phyloP scores from a whole-genome alignment of 1,140 invertebrate species.

The Drosophila lini region DNA sequence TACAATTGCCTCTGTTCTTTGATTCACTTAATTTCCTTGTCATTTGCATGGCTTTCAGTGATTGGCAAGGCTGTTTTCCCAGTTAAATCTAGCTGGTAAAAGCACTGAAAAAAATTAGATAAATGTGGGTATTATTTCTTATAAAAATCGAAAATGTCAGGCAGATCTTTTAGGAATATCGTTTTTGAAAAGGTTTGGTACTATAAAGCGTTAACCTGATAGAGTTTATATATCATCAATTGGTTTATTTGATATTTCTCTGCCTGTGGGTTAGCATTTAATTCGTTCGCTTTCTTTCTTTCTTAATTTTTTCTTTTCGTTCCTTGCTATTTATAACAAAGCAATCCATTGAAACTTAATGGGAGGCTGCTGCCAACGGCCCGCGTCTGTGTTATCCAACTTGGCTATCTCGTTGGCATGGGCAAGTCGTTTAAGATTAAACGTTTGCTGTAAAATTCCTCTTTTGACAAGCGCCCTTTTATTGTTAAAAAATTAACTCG shows the following conservation, averaged over 20 bases:
- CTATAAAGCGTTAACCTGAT: neutral
- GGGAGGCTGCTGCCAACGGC: slow-evolving; percentile 17
- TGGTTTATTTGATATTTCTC: neutral
- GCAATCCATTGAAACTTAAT: slow-evolving; percentile 49
- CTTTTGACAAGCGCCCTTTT: slow-evolving; percentile 75
- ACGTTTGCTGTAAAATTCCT: slow-evolving; percentile 70
- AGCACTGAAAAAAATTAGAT: neutral
- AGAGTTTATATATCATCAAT: neutral
- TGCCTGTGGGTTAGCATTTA: slow-evolving; percentile 4
- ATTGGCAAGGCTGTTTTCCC: slow-evolving; percentile 5
- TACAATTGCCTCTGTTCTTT: slow-evolving; percentile 26
- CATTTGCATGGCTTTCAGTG: slow-evolving; percentile 39
- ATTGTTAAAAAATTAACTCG: slow-evolving; percentile 81
- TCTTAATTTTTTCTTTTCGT: neutral
- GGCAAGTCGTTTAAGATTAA: slow-evolving; percentile 75
- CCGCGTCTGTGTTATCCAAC: slow-evolving; percentile 29
- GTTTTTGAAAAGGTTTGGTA: neutral
- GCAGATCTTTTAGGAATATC: neutral
- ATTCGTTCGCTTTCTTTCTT: slow-evolving; percentile 8
- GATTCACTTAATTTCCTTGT: slow-evolving; percentile 47
- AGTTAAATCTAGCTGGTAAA: slow-evolving; percentile 1
- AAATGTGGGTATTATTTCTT: neutral
- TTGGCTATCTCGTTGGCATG: slow-evolving; percentile 27
- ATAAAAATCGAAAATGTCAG: neutral
- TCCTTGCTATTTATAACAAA: slow-evolving; percentile 46